Evolutionary conservation across 1,140 invertebrate genomes (phyloP).

Genomic region (Pentalonia nigronervosa): DNA sequence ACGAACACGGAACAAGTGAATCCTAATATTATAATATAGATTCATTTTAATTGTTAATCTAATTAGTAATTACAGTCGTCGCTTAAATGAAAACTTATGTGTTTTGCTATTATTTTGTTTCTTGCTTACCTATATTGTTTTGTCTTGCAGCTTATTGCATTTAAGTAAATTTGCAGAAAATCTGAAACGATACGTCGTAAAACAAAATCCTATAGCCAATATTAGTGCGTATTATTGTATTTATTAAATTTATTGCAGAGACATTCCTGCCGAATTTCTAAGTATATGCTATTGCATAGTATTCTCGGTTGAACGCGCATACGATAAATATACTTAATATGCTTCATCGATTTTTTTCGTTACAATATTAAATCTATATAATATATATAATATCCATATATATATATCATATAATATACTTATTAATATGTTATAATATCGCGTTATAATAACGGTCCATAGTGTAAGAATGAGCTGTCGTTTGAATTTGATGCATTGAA

Average conservation of each 20-base stretch:
- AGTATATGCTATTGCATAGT: not conserved
- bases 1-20: not conserved
- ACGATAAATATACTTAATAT: not conserved
- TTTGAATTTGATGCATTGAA: conserved; percentile 16
- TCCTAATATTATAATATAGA: conserved; percentile 3
- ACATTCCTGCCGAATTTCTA: not conserved
- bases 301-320: not conserved
- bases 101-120: not conserved
- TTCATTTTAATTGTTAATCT: not conserved
- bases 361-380: not conserved
- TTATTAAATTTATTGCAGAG: not conserved
- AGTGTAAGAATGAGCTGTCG: conserved; percentile 10
- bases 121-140: not conserved
- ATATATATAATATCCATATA: not conserved
- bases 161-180: not conserved
- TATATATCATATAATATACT: not conserved
- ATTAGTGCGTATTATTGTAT: not conserved
- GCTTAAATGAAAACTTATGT: not conserved
- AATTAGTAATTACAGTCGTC: conserved; percentile 1
- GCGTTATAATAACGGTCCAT: not conserved
- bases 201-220: not conserved
- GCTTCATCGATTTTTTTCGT: not conserved
- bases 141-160: not conserved
- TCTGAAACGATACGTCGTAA: not conserved
- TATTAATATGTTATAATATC: not conserved